Evolutionary conservation across 2,888 invertebrate genomes (phyloP).

Genomic region (Oscheius onirici): DNA sequence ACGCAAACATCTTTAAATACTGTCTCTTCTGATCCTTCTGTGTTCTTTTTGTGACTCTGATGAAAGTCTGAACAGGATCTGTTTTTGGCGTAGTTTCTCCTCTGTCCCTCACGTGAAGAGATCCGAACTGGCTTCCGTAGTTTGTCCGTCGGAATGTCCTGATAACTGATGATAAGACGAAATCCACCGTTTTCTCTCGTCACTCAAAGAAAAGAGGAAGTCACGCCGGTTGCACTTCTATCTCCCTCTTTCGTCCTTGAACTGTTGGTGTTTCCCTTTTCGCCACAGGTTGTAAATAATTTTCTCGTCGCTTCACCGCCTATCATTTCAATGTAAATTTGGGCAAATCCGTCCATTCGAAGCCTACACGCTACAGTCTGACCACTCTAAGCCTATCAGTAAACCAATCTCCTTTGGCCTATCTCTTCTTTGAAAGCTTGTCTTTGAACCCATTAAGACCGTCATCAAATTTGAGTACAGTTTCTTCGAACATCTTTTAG

Average conservation of each 20-base stretch:
- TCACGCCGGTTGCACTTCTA: neutral
- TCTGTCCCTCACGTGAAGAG: neutral
- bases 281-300: constrained; percentile 17
- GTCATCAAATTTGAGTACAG: neutral
- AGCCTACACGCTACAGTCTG: neutral
- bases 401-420: neutral
- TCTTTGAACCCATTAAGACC: neutral
- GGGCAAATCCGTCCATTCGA: neutral
- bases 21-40: neutral
- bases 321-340: too few species aligned
- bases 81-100: neutral
- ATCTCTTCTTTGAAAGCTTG: neutral
- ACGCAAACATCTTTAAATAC: neutral
- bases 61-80: neutral
- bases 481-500: too few species aligned
- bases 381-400: neutral
- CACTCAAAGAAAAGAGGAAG: neutral
- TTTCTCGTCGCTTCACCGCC: neutral
- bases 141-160: constrained; percentile 7
- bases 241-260: neutral
- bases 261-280: constrained; percentile 22
- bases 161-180: neutral
- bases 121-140: constrained; percentile 4
- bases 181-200: neutral
- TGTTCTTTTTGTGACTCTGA: neutral